Conservation (phyloP, 2,888 invertebrate genomes). For the Cacoxenus indagator region DNA sequence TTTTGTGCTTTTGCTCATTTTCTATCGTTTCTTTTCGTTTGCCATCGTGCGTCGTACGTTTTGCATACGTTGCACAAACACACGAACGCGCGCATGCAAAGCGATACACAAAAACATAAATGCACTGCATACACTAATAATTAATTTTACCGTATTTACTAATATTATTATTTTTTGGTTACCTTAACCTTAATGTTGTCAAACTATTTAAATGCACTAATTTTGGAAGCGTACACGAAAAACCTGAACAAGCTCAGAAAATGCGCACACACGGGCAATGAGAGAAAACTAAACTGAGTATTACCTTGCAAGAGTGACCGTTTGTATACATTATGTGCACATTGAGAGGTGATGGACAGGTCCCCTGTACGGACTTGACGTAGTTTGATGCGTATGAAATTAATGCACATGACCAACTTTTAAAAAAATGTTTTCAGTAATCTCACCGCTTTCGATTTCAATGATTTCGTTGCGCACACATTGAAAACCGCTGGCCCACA, state of each 20-base stretch:
- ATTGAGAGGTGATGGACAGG: background rate
- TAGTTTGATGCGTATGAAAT: background rate
- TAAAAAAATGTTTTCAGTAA: slow-evolving; percentile 42
- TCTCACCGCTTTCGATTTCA: slow-evolving; percentile 60
- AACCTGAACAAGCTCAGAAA: slow-evolving; percentile 37
- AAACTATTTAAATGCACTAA: slow-evolving; percentile 56
- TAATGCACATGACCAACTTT: too few relatives aligned
- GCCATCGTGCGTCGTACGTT: background rate
- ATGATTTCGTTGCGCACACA: slow-evolving; percentile 69
- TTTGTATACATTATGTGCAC: background rate
- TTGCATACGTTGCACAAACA: slow-evolving; percentile 4
- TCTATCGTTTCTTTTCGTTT: background rate
- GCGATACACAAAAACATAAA: background rate
- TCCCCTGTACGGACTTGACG: background rate
- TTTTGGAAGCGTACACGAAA: slow-evolving; percentile 37
- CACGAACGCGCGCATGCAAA: background rate
- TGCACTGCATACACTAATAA: background rate
- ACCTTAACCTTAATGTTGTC: slow-evolving; percentile 40
- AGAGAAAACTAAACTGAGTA: slow-evolving; percentile 25
- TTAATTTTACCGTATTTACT: background rate
- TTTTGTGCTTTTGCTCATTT: too few relatives aligned
- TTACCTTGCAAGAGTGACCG: background rate
- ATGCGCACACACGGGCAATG: slow-evolving; percentile 27
- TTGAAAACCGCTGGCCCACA: slow-evolving; percentile 71
- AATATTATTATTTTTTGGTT: background rate